Conservation (phyloP, 2,888 invertebrate species). For the Itoplectis maculator region DNA sequence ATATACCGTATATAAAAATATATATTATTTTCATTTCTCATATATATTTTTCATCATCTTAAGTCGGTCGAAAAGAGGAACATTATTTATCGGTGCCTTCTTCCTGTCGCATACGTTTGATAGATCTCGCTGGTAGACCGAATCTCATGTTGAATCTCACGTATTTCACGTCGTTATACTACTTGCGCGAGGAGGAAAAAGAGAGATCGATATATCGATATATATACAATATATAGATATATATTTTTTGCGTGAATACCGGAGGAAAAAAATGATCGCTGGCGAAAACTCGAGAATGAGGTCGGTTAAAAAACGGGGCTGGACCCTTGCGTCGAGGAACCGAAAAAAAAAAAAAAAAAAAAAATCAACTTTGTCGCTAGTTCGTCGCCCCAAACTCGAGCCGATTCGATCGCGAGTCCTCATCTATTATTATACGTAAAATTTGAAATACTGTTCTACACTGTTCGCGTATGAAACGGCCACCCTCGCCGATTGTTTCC, state of each 20-base stretch:
- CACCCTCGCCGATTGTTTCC: conserved; percentile 36
- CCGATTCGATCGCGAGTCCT: conserved; percentile 34
- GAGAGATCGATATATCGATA: conserved; percentile 39
- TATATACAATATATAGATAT: too few species aligned
- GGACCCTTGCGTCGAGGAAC: background rate
- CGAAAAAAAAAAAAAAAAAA: too few species aligned
- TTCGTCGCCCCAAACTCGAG: conserved; percentile 48
- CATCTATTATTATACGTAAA: conserved; percentile 39
- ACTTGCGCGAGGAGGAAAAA: conserved; percentile 54
- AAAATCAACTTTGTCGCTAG: background rate
- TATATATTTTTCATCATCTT: background rate
- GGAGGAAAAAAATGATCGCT: conserved; percentile 24
- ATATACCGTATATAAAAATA: conserved; percentile 8
- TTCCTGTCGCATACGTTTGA: conserved; percentile 74
- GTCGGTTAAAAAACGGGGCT: conserved; percentile 29
- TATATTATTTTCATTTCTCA: conserved; percentile 7
- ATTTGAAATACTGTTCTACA: conserved; percentile 16
- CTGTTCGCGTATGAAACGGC: conserved; percentile 50
- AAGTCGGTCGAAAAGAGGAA: conserved; percentile 31
- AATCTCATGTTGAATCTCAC: conserved; percentile 47
- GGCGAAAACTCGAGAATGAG: conserved; percentile 29
- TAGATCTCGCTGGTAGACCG: conserved; percentile 57
- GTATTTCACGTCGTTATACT: conserved; percentile 56
- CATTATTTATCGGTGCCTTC: conserved; percentile 79
- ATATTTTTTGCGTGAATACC: conserved; percentile 1